Evolutionary conservation across 1,140 invertebrate genomes (phyloP).

Genomic region (Eriosoma lanigerum): DNA sequence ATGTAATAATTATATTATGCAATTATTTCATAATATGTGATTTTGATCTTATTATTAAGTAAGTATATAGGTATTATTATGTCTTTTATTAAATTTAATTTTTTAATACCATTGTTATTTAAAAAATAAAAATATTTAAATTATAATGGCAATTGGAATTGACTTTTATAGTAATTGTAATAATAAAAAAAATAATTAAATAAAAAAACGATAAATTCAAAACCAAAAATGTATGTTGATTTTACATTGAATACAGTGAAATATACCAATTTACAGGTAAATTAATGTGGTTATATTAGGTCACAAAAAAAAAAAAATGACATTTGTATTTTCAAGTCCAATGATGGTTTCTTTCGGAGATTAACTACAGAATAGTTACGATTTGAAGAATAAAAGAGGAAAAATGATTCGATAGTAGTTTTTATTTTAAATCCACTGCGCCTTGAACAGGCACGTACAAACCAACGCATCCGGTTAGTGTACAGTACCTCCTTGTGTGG

Average conservation of each 20-base stretch:
- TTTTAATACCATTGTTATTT: too few species aligned
- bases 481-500: conserved; percentile 42
- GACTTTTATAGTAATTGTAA: too few species aligned
- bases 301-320: not conserved
- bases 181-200: too few species aligned
- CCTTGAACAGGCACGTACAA: conserved; percentile 13
- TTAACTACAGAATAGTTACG: conserved; percentile 8
- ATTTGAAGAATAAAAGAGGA: not conserved
- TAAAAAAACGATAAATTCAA: too few species aligned
- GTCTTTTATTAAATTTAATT: too few species aligned
- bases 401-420: conserved; percentile 26
- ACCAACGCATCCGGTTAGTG: conserved; percentile 19
- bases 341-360: not conserved
- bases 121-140: too few species aligned
- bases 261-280: not conserved
- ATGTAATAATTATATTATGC: too few species aligned
- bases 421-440: conserved; percentile 28
- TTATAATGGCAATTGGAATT: too few species aligned
- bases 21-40: too few species aligned
- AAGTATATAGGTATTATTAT: too few species aligned
- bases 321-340: not conserved
- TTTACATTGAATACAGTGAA: not conserved
- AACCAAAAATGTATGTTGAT: not conserved
- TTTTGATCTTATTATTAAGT: too few species aligned
- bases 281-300: not conserved